Base-by-base conservation (phyloP, 2,113 vertebrate genomes). In the Lamprologus ornatipinnis region DNA sequence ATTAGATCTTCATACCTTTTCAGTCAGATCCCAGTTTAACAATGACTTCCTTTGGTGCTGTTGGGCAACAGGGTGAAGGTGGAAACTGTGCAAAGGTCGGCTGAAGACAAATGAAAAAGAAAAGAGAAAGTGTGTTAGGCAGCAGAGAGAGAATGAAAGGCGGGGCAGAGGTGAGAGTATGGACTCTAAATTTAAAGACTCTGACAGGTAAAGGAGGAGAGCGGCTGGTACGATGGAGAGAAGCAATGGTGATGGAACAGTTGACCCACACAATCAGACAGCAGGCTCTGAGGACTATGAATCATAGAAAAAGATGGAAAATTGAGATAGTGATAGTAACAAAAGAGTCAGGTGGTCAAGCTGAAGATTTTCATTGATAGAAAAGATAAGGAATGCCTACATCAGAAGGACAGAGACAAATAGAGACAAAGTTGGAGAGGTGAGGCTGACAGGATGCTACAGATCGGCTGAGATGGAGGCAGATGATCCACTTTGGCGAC, bases 71-170 rank as follows among this genome's bases (percentile, higher is more conserved):
- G 0, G 3, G 37, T 26, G 65, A 42, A 23, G 37, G 13, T 9
- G 65, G 65, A 70, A 70, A 70, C n/a, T 23, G 12, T 70, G 37
- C 65, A 0, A 42, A 23, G 12, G 37, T 23, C 5, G 21, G 65
- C 12, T 70, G 65, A 42, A 70, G 7, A 70, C 65, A 68, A 68
- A 26, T 42, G 37, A 70, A 70, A n/a, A 65, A 37, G 4, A 5
- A 13, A 65, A 13, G 0, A 13, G 60, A 12, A n/a, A 0, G 33
- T 65, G 60, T 37, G 35, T 23, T 68, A 6, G 63, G 33, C 11
- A 40, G 63, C 63, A 70, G 63, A 68, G 35, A 23, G n/a, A 15
- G 35, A 42, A 23, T 40, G n/a, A 70, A 70, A 70, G 65, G 65
- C 65, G 6, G 37, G 37, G 13, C 21, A 73, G 7, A 26, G 13